Percentiles rank a stretch among this genome's conserved stretches.
phyloP scores from a whole-genome alignment of 37 sponge, comb jelly and placozoan species.

The Agelas oroides region DNA sequence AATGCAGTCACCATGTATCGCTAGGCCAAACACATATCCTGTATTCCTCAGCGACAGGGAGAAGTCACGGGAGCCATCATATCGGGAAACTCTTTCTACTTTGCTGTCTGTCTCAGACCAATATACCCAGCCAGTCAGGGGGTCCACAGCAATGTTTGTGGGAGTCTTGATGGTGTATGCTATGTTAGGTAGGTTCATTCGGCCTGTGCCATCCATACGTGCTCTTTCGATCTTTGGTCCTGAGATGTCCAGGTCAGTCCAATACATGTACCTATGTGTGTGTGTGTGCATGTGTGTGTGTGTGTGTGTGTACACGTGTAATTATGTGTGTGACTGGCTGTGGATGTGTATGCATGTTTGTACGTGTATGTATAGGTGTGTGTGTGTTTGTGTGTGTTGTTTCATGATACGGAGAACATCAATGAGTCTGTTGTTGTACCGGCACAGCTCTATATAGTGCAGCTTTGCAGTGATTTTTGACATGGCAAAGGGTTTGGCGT shows the following conservation, averaged over 20 bases:
- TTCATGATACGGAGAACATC: too few species aligned
- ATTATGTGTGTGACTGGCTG: too few species aligned
- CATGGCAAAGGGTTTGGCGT: too few species aligned
- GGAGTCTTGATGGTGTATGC: neutral
- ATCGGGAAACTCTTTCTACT: neutral
- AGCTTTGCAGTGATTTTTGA: too few species aligned
- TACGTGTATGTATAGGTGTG: too few species aligned
- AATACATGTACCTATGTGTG: constrained; percentile 32
- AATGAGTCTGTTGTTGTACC: too few species aligned
- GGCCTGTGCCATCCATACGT: constrained; percentile 32
- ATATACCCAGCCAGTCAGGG: constrained; percentile 21
- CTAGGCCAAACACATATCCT: constrained; percentile 13
- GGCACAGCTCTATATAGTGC: too few species aligned
- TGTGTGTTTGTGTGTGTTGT: too few species aligned
- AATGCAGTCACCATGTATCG: constrained; percentile 29
- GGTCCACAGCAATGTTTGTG: constrained; percentile 35
- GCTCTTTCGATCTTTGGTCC: constrained; percentile 27
- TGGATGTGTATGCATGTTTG: too few species aligned
- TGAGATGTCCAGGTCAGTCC: constrained; percentile 18
- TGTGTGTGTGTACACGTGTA: neutral
- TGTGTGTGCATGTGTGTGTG: neutral
- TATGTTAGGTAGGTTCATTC: neutral
- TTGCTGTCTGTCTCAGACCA: constrained; percentile 11
- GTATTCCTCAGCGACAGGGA: neutral
- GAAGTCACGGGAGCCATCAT: neutral